These are phyloP conservation scores for Drosophila mimica DNA, from an alignment of 2,888 invertebrate species.

Conservation along the genomic window DNA sequence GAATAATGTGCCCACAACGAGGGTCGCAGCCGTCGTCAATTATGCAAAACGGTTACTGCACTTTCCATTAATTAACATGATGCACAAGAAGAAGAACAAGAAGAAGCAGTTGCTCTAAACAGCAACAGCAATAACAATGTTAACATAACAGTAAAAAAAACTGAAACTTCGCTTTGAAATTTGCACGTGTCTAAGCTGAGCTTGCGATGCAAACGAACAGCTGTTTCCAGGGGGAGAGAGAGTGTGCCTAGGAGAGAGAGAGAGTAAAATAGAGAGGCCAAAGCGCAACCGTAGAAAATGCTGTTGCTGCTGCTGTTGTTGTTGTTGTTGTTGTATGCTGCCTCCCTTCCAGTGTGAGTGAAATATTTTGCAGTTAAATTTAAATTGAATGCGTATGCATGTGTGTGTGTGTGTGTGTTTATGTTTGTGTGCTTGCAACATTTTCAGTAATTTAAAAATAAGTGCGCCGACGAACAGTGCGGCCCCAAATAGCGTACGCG, in stretches of 20 bases:
- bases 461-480: constrained; percentile 76
- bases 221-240: constrained; percentile 40
- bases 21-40: constrained; percentile 60
- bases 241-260: constrained; percentile 3
- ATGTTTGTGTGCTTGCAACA: constrained; percentile 74
- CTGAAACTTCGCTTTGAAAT: constrained; percentile 25
- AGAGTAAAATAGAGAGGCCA: constrained; percentile 11
- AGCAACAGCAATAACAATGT: constrained; percentile 16
- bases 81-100: constrained; percentile 16
- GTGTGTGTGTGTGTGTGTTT: constrained; percentile 24
- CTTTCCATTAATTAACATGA: constrained; percentile 77
- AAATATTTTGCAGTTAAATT: constrained; percentile 82
- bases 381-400: constrained; percentile 65
- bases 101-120: constrained; percentile 6
- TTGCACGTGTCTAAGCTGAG: constrained; percentile 64
- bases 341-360: constrained; percentile 72
- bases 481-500: constrained; percentile 82
- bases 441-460: constrained; percentile 81
- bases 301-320: constrained; percentile 15
- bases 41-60: constrained; percentile 80
- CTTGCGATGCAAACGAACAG: constrained; percentile 39
- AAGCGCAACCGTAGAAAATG: constrained; percentile 24
- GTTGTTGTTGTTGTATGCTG: constrained; percentile 29
- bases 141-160: constrained; percentile 31
- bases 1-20: constrained; percentile 72